These are phyloP conservation scores for Macrostomum lignano DNA, from an alignment of 1,140 invertebrate species.

Conservation along the genomic window DNA sequence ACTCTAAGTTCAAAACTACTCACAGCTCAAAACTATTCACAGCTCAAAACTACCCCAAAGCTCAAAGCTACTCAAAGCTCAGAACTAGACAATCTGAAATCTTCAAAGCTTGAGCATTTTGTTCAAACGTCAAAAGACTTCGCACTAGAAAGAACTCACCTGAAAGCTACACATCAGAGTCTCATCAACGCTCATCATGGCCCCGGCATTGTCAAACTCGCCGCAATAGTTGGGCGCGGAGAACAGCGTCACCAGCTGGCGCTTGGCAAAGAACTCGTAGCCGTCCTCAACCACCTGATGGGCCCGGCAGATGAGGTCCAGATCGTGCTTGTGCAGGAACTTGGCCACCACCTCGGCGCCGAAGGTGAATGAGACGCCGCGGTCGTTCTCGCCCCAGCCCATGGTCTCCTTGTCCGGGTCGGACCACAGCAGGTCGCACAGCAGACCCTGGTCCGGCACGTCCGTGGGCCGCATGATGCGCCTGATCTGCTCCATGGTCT, in stretches of 20 bases:
- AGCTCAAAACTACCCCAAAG: no score
- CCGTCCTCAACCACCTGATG: slow-evolving; percentile 58
- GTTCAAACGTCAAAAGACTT: no score
- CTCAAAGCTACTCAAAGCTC: no score
- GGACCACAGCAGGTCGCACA: slow-evolving; percentile 34
- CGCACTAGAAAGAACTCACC: no score
- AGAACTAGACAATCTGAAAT: no score
- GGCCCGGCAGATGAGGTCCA: slow-evolving; percentile 33
- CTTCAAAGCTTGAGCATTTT: no score
- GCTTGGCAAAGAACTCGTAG: slow-evolving; percentile 91
- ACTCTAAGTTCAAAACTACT: no score
- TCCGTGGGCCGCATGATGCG: slow-evolving; percentile 72
- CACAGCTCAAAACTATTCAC: no score
- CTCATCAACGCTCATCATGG: slow-evolving; percentile 98
- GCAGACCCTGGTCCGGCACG: slow-evolving; percentile 56
- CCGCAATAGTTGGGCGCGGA: slow-evolving; percentile 87
- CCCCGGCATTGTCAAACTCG: slow-evolving; percentile 96
- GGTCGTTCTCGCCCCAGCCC: slow-evolving; percentile 79
- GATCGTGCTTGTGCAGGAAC: slow-evolving; percentile 37
- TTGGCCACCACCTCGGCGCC: slow-evolving; percentile 70
- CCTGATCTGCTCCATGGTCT: slow-evolving; percentile 40
- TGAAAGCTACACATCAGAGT: slow-evolving; percentile 90
- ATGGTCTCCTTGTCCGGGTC: slow-evolving; percentile 38
- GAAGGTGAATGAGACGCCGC: slow-evolving; percentile 79
- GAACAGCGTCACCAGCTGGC: slow-evolving; percentile 83